Conservation (phyloP, 2,888 invertebrate species). For the Prosopocoilus inquinatus region DNA sequence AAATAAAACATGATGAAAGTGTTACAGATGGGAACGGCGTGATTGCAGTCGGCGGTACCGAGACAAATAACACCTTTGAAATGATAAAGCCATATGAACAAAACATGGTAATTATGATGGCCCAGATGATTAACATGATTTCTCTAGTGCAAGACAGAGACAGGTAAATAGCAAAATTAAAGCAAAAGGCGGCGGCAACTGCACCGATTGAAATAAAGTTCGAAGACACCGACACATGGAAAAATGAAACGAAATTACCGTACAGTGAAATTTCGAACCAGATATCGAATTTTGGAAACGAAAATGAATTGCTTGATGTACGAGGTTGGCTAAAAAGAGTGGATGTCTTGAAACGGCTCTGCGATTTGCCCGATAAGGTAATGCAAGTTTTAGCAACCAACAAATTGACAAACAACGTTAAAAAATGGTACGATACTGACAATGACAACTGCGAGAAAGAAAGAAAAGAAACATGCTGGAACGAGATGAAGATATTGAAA, state of each 20-base stretch:
- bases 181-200: neutral
- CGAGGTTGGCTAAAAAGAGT: neutral
- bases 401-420: neutral
- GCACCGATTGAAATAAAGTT: too few relatives aligned
- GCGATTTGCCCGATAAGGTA: neutral
- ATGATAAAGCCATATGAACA: neutral
- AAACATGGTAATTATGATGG: constrained; percentile 12
- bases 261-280: neutral
- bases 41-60: too few relatives aligned
- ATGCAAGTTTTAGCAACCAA: constrained; percentile 3
- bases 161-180: neutral
- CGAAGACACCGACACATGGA: too few relatives aligned
- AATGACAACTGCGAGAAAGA: neutral
- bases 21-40: too few relatives aligned
- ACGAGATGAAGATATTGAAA: neutral
- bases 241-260: neutral
- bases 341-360: neutral
- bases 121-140: constrained; percentile 7
- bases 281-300: neutral
- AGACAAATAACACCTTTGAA: too few relatives aligned
- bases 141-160: constrained; percentile 5
- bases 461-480: neutral
- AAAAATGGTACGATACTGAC: constrained; percentile 1
- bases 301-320: constrained; percentile 1
- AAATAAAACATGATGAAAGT: too few relatives aligned